Conservation (phyloP, 1,140 invertebrate species). For the Lucilia sericata region DNA sequence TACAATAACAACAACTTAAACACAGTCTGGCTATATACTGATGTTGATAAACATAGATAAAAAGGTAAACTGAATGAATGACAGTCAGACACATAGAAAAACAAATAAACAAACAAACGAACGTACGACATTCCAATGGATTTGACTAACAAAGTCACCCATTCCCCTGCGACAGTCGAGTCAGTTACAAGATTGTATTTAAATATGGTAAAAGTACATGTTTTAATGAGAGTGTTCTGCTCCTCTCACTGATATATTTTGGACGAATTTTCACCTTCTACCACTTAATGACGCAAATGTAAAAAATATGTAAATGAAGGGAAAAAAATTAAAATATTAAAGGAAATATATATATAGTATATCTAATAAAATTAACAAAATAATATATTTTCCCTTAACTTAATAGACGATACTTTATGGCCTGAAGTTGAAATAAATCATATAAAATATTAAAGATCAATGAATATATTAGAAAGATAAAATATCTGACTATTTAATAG, state of each 20-base stretch:
- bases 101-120: background rate
- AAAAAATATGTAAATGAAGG: background rate
- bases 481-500: no score
- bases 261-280: conserved; percentile 20
- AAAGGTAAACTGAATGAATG: background rate
- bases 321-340: no score
- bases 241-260: background rate
- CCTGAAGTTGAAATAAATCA: no score
- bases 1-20: background rate
- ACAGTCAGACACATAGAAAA: conserved; percentile 22
- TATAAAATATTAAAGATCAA: no score
- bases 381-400: no score
- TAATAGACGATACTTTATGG: no score
- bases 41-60: conserved; percentile 30
- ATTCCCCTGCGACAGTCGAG: background rate
- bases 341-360: no score
- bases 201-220: no score
- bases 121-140: background rate
- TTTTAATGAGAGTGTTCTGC: background rate
- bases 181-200: background rate
- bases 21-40: background rate
- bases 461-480: no score
- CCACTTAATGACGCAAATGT: background rate
- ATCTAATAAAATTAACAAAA: no score
- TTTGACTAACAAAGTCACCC: conserved; percentile 2